Base-by-base conservation (phyloP, 2,113 vertebrate genomes). In the Columba livia region DNA sequence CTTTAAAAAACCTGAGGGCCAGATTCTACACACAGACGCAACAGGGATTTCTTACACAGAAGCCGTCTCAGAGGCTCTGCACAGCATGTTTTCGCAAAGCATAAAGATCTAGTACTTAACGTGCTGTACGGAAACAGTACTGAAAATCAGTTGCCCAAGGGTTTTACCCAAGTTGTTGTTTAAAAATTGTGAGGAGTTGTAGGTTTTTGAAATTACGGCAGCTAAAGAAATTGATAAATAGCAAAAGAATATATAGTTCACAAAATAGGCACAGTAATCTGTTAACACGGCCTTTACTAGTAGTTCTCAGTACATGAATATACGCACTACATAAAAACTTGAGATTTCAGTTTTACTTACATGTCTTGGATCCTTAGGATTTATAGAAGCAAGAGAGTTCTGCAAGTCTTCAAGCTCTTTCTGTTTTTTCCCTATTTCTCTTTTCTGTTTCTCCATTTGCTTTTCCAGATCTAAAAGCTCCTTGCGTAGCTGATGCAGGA, bases 391-490 rank as follows among this genome's bases (percentile, higher is more conserved):
- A 75, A 98, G 85, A 56, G 93, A 90, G 70, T 19, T 86, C 91
- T 97, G 97, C 73, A 98, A 92, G 21, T 97, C 94, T 57, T 98
- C 96, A 48, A 98, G 89, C 47, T 98, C 98, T 24, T 96, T 95
- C 57, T 98, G 95, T 10, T 97, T 98, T 83, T 94, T 90, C 21
- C 29, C 94, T 90, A 97, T 97, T 95, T 98, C 98, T 94, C 88
- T 92, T 26, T 85, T 96, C 92, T 98, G 98, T 29, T 96, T 97
- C 83, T 98, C 98, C 91, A 98, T 96, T 83, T 98, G 97, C n/a
- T 91, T 95, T 95, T 99, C 98, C 72, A 99, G 85, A 50, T 97
- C 96, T 87, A 98, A 56, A 74, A 98, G 94, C 73, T 98, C 98
- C 34, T 97, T 93, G 32, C 56, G 97, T 36, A 98, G 96, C 90